Evolutionary conservation across 1,140 invertebrate genomes (phyloP).

Genomic region (Mercenaria mercenaria): DNA sequence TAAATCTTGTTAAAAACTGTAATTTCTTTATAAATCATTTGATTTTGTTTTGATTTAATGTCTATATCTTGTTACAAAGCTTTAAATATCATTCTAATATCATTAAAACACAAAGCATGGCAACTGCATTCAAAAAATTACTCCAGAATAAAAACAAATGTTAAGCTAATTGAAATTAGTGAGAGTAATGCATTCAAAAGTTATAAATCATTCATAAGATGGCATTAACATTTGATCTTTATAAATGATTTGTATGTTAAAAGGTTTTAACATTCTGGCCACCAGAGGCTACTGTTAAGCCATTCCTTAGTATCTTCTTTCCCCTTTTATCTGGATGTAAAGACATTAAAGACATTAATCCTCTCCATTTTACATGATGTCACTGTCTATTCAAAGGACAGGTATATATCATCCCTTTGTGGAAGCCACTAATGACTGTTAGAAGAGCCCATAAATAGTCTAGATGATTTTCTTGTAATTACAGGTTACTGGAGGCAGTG

Average conservation of each 20-base stretch:
- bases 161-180: too few species aligned
- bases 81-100: too few species aligned
- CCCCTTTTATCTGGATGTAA: neutral
- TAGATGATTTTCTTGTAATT: constrained; percentile 6
- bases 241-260: neutral
- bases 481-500: neutral
- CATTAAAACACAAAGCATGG: too few species aligned
- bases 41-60: too few species aligned
- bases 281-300: neutral
- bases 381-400: neutral
- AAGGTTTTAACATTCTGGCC: neutral
- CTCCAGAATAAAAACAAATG: too few species aligned
- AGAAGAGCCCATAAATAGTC: neutral
- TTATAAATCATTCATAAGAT: too few species aligned
- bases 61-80: too few species aligned
- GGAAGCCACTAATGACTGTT: neutral
- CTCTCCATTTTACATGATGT: neutral
- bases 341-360: neutral
- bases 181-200: too few species aligned
- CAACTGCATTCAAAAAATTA: too few species aligned
- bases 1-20: too few species aligned
- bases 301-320: neutral
- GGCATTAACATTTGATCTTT: too few species aligned
- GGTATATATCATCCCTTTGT: constrained; percentile 6
- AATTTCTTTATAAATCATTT: too few species aligned